A percentile compares a stretch with the other conserved stretches of the same genome.
Conservation (phyloP, 2,113 vertebrate species). For the Pavo muticus region DNA sequence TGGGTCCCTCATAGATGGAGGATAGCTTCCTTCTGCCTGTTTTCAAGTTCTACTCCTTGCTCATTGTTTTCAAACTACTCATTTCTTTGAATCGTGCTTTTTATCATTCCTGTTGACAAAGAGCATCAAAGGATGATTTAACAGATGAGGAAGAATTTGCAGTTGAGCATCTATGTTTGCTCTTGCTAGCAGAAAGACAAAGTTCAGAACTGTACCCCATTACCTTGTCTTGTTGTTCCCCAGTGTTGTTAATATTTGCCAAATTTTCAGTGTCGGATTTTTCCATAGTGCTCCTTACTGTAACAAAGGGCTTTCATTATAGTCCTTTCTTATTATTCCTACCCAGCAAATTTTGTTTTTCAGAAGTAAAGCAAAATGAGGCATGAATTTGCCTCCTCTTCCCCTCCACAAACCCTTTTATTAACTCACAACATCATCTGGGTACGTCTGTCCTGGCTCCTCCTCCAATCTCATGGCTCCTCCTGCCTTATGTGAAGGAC, state of each 20-base stretch:
- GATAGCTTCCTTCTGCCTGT: neutral
- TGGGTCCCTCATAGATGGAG: neutral
- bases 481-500: neutral
- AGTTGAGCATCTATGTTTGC: neutral
- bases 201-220: neutral
- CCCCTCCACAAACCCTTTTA: neutral
- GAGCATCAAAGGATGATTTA: neutral
- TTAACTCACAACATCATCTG: neutral
- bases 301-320: neutral
- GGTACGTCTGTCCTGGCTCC: accelerated
- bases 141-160: neutral
- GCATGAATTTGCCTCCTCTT: neutral
- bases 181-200: neutral
- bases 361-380: neutral
- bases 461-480: neutral
- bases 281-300: neutral
- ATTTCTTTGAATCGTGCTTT: neutral
- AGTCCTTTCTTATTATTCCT: neutral
- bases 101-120: neutral
- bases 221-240: neutral
- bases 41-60: neutral
- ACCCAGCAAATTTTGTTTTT: accelerated
- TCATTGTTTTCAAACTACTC: neutral
- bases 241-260: neutral
- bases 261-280: neutral